Conservation (phyloP, 2,797 vertebrate species). For the Cheirogaleus major region DNA sequence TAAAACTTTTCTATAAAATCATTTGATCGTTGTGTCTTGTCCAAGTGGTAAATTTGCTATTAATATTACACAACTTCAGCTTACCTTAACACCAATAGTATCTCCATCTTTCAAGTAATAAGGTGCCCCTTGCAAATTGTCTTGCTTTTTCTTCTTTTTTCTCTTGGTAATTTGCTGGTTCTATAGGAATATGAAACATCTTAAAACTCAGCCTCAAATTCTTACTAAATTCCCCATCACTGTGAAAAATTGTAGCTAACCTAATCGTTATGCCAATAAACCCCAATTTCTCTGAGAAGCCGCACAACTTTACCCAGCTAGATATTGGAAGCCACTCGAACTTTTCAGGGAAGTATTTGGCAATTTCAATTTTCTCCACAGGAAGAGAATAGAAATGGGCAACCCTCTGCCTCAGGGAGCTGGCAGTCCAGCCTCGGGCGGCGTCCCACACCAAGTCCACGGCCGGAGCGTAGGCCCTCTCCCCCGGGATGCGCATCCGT, state of each 20-base stretch:
- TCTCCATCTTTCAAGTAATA: slow-evolving; percentile 96
- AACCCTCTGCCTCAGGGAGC: slow-evolving; percentile 78
- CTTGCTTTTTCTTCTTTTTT: slow-evolving; percentile 93
- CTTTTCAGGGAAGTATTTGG: slow-evolving; percentile 94
- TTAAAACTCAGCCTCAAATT: not conserved
- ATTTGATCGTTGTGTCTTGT: not conserved
- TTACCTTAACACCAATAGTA: slow-evolving; percentile 93
- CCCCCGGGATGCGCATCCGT: slow-evolving; percentile 90
- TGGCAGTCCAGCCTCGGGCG: slow-evolving; percentile 89
- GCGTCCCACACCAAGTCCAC: slow-evolving; percentile 93
- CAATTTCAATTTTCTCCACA: slow-evolving; percentile 92
- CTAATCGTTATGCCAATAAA: accelerated
- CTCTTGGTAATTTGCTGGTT: slow-evolving; percentile 93
- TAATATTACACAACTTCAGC: not conserved
- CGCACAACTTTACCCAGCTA: slow-evolving; percentile 89
- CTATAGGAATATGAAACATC: slow-evolving; percentile 81
- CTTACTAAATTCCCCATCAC: not conserved
- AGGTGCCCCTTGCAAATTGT: slow-evolving; percentile 91
- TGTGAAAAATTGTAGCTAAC: not conserved
- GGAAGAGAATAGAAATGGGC: slow-evolving; percentile 90
- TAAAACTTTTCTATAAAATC: not conserved
- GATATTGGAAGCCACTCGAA: slow-evolving; percentile 94
- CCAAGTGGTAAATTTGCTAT: not conserved
- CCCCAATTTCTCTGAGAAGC: not conserved
- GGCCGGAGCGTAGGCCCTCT: slow-evolving; percentile 87